These are phyloP conservation scores for Aplysina aerophoba DNA, from an alignment of 37 sponge, comb jelly and placozoan genomes.

Conservation along the genomic window DNA sequence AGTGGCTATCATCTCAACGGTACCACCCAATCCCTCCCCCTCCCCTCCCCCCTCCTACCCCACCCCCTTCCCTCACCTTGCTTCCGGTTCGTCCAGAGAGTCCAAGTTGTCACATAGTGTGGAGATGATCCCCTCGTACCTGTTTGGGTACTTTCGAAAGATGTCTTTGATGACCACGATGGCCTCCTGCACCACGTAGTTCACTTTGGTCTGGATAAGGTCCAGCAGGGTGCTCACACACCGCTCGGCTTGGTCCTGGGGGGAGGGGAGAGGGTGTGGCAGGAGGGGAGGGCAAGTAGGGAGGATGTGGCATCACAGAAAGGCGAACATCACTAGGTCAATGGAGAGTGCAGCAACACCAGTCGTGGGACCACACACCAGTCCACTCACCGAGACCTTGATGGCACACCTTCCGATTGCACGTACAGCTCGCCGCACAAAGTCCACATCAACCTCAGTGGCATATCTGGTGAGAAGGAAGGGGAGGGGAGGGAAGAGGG, in stretches of 20 bases:
- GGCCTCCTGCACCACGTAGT: conserved; percentile 98
- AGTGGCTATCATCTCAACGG: not conserved
- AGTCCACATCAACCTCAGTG: conserved; percentile 99
- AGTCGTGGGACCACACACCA: no score
- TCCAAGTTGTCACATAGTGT: conserved; percentile 97
- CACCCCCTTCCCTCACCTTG: conserved; percentile 53
- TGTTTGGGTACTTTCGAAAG: conserved; percentile 98
- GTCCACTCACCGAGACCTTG: conserved; percentile 84
- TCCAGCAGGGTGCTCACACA: conserved; percentile 95
- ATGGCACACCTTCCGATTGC: conserved; percentile 99
- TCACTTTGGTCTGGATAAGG: conserved; percentile 98
- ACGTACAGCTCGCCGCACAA: conserved; percentile 96
- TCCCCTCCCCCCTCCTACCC: not conserved
- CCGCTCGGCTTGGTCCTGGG: conserved; percentile 80
- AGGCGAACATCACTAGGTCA: not conserved
- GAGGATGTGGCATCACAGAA: not conserved
- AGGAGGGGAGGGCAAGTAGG: not conserved
- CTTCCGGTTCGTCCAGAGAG: conserved; percentile 99
- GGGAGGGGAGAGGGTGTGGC: not conserved
- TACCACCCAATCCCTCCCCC: not conserved
- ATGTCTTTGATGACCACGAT: conserved; percentile 98
- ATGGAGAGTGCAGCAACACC: no score
- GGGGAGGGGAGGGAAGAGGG: not conserved
- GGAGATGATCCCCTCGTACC: conserved; percentile 97
- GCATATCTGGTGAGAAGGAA: conserved; percentile 73